Evolutionary conservation across 2,888 invertebrate species (phyloP).

Genomic region (Malthinus flaveolus): DNA sequence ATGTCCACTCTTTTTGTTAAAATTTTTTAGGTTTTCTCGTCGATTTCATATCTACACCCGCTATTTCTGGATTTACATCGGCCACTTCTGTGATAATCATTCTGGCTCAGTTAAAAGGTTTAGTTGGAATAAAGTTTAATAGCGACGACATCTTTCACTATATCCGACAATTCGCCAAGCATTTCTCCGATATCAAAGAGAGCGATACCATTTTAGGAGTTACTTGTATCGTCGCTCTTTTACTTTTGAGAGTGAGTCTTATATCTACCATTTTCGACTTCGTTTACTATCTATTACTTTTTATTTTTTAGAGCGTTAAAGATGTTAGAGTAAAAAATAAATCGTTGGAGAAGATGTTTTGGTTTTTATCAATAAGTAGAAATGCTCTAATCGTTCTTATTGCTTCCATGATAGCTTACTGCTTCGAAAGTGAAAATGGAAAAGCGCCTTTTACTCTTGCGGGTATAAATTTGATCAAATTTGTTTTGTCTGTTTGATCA

Average conservation of each 20-base stretch:
- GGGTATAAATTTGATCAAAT: constrained; percentile 45
- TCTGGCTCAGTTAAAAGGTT: constrained; percentile 72
- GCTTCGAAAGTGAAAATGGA: constrained; percentile 52
- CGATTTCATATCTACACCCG: constrained; percentile 81
- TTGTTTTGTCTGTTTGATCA: not conserved
- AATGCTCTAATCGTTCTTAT: constrained; percentile 77
- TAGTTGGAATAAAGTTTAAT: constrained; percentile 70
- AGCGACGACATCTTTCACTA: constrained; percentile 71
- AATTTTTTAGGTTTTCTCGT: constrained; percentile 77
- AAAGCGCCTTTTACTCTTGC: constrained; percentile 67
- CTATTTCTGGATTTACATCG: constrained; percentile 83
- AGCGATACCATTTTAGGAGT: constrained; percentile 70
- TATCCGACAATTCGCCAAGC: constrained; percentile 55
- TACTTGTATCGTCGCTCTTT: constrained; percentile 65
- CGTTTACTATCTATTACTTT: too few species aligned
- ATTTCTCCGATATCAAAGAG: constrained; percentile 57
- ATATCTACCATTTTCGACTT: not conserved
- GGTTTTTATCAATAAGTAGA: constrained; percentile 76
- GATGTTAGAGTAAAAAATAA: constrained; percentile 57
- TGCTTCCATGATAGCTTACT: constrained; percentile 65
- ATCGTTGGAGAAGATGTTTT: constrained; percentile 61
- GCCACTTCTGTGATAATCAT: constrained; percentile 81
- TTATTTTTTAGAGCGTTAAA: constrained; percentile 65
- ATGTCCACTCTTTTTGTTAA: not conserved
- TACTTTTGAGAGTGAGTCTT: constrained; percentile 66